Evolutionary conservation across 1,140 invertebrate genomes (phyloP).

Genomic region (Heliconius melpomene): DNA sequence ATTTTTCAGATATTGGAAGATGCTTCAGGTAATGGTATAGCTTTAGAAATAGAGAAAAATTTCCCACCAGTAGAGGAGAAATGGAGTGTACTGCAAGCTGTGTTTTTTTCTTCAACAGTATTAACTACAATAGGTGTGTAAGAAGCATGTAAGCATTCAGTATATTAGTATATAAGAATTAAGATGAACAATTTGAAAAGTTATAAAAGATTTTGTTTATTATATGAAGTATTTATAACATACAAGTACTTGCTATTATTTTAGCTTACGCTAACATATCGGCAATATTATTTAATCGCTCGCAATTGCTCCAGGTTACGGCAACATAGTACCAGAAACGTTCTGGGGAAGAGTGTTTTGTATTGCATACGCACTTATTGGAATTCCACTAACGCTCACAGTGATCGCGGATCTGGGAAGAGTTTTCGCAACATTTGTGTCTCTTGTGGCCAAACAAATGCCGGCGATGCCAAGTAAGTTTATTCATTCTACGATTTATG

Average conservation of each 20-base stretch:
- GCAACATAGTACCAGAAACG: slow-evolving; percentile 96
- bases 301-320: slow-evolving; percentile 88
- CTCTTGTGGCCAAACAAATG: slow-evolving; percentile 83
- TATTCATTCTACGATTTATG: slow-evolving; percentile 25
- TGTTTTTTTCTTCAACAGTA: slow-evolving; percentile 92
- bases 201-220: background rate
- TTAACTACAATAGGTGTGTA: slow-evolving; percentile 90
- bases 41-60: slow-evolving; percentile 80
- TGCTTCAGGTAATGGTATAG: slow-evolving; percentile 84
- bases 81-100: slow-evolving; percentile 89
- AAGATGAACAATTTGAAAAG: background rate
- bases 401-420: slow-evolving; percentile 96
- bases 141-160: slow-evolving; percentile 70
- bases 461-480: slow-evolving; percentile 78
- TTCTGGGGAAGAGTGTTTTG: slow-evolving; percentile 92
- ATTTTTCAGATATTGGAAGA: slow-evolving; percentile 81
- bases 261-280: background rate
- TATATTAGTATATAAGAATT: slow-evolving; percentile 1
- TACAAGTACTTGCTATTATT: background rate
- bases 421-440: slow-evolving; percentile 91
- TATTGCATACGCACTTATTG: slow-evolving; percentile 95
- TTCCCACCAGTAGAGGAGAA: slow-evolving; percentile 83
- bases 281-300: background rate
- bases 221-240: background rate
- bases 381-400: slow-evolving; percentile 95